Evolutionary conservation across 2,888 invertebrate genomes (phyloP).

Genomic region (Leptopilina syphax): DNA sequence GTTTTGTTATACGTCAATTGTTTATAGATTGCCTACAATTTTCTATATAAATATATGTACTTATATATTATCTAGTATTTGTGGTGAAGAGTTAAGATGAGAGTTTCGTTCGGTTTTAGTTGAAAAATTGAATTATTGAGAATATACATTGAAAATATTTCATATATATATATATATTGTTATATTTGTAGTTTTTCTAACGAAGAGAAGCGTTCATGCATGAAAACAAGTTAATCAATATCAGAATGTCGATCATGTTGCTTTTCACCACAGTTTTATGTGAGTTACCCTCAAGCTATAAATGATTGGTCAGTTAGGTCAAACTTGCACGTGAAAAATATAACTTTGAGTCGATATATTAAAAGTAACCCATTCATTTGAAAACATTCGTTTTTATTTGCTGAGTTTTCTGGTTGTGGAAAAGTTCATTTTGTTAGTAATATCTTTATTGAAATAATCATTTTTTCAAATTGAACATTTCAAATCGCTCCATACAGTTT

Average conservation of each 20-base stretch:
- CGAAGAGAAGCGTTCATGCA: slow-evolving; percentile 18
- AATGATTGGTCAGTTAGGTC: slow-evolving; percentile 32
- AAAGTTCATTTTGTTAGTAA: background rate
- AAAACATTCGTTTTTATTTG: slow-evolving; percentile 9
- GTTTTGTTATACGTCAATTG: background rate
- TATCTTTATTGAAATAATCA: too few species aligned
- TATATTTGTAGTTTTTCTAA: slow-evolving; percentile 18
- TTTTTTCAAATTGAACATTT: too few species aligned
- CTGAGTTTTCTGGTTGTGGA: background rate
- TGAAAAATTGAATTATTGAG: slow-evolving; percentile 1
- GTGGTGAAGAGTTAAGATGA: background rate
- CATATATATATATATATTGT: background rate
- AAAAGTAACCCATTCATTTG: background rate
- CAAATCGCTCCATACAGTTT: too few species aligned
- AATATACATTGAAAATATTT: background rate
- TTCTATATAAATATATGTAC: background rate
- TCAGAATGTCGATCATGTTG: slow-evolving; percentile 1
- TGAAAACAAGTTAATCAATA: slow-evolving; percentile 34
- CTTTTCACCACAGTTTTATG: slow-evolving; percentile 25
- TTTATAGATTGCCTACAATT: background rate
- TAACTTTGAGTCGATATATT: background rate
- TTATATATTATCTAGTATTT: background rate
- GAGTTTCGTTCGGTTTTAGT: background rate
- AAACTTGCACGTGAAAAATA: slow-evolving; percentile 19
- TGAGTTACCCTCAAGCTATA: slow-evolving; percentile 14